phyloP scores from a whole-genome alignment of 2,797 vertebrate species.

The Pteropus rufus region DNA sequence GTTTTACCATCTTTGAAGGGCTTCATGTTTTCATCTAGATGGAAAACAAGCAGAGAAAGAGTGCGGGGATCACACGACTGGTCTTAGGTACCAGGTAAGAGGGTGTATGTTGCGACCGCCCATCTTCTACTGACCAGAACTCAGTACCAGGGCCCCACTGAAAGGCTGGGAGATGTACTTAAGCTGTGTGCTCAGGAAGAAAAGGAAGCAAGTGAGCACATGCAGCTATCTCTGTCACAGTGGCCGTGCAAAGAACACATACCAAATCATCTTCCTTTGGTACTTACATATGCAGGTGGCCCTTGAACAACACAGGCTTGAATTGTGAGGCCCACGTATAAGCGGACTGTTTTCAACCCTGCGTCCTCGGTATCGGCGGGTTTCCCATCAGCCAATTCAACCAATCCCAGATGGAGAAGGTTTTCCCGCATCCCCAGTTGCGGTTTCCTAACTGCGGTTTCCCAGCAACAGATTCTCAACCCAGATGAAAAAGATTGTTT shows the following conservation, averaged over 20 bases:
- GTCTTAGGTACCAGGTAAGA: background rate
- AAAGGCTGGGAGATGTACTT: background rate
- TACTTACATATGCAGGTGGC: background rate
- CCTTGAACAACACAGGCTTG: background rate
- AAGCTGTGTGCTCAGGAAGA: background rate
- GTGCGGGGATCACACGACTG: background rate
- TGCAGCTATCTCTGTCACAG: background rate
- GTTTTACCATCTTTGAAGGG: background rate
- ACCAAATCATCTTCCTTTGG: background rate
- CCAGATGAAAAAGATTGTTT: background rate
- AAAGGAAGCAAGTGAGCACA: background rate
- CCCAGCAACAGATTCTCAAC: background rate
- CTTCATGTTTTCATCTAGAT: background rate
- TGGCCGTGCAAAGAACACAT: background rate
- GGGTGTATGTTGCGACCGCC: background rate
- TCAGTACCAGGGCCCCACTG: background rate
- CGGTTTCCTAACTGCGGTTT: background rate
- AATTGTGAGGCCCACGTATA: background rate
- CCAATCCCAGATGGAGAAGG: background rate
- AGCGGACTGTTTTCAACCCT: background rate
- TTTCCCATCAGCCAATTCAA: background rate
- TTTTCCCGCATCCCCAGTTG: background rate
- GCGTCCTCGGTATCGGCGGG: rapidly evolving
- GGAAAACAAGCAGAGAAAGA: background rate
- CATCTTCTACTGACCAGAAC: background rate